A percentile compares a stretch with the other conserved stretches of the same genome.
phyloP scores from a whole-genome alignment of 1,140 invertebrate species.

The Eurosta solidaginis region DNA sequence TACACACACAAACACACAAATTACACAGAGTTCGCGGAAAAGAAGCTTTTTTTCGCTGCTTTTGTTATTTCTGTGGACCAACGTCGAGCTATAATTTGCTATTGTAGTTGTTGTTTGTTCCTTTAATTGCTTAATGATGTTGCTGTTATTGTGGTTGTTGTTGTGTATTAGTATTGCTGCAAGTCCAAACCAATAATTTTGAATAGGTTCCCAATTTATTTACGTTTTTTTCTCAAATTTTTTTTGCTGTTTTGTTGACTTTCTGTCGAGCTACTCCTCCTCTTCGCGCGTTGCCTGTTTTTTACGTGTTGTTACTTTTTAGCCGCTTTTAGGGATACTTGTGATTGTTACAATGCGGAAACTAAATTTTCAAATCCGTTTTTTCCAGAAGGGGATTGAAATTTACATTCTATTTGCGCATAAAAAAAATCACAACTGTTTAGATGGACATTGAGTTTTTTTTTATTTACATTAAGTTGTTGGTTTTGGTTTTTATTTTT shows the following conservation, averaged over 20 bases:
- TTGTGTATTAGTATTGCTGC: constrained; percentile 51
- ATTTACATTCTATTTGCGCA: neutral
- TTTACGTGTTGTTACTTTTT: neutral
- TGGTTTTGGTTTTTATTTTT: neutral
- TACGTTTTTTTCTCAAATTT: constrained; percentile 49
- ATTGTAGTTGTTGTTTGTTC: constrained; percentile 16
- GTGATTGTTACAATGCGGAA: neutral
- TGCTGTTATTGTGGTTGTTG: constrained; percentile 32
- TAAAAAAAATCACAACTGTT: constrained; percentile 16
- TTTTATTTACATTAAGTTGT: neutral
- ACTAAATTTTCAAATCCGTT: neutral
- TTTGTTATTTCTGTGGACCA: constrained; percentile 28
- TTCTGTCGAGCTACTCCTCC: constrained; percentile 21
- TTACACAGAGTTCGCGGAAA: constrained; percentile 38
- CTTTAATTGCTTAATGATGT: constrained; percentile 36
- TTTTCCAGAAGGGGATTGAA: neutral
- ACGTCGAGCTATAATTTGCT: constrained; percentile 28
- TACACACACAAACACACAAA: constrained; percentile 42
- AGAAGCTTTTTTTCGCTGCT: constrained; percentile 34
- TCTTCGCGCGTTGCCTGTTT: neutral
- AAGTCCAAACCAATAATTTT: constrained; percentile 60
- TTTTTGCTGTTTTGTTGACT: constrained; percentile 42
- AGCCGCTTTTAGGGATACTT: neutral
- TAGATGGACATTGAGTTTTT: neutral
- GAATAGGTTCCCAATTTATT: constrained; percentile 57